Evolutionary conservation across 2,888 invertebrate species (phyloP), one percentile per base, ranked within the genome.

Genomic region (Polymixis flavicincta): DNA sequence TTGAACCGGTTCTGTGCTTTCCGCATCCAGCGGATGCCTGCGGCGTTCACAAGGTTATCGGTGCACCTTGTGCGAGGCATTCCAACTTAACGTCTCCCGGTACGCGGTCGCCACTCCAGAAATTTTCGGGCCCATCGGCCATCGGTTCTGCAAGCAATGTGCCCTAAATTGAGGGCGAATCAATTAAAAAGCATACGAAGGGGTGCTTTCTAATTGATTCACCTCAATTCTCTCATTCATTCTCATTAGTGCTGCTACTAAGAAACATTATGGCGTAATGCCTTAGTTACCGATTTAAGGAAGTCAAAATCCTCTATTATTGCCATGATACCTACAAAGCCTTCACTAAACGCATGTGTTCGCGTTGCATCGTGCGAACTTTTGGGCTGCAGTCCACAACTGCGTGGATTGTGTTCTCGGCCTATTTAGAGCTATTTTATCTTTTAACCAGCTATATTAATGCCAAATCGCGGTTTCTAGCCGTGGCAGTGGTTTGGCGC

Each of bases 401-500:
- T n/a, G 59, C n/a, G n/a, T 66, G 66, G 57, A 66, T 32, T 55
- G 19, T 52, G 32, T 22, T 63, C 59, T 55, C 50, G 67, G 59
- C 59, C 45, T 45, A 73, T 83, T 73, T 72, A 64, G 68, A 54
- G 57, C 71, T 32, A 68, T 77, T 85, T 68, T 82, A 82, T 82
- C 42, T 61, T 78, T 71, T 54, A 70, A 71, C 59, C 66, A 69
- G 63, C 70, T 28, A 77, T 73, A 83, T 67, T 67, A 71, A 85
- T 82, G 82, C 72, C 85, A 83, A 83, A 85, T 73, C 45, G 82
- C 17, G 85, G 82, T 73, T 72, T 59, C 82, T 82, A 72, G 32
- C 60, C n/a, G 64, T 45, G 48, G 42, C 78, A 54, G 78, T 57
- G 82, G 82, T 85, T 85, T 83, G 82, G 82, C 82, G 69, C 85